Evolutionary conservation across 2,797 vertebrate species (phyloP).

Genomic region (Pyrocephalus nanus): DNA sequence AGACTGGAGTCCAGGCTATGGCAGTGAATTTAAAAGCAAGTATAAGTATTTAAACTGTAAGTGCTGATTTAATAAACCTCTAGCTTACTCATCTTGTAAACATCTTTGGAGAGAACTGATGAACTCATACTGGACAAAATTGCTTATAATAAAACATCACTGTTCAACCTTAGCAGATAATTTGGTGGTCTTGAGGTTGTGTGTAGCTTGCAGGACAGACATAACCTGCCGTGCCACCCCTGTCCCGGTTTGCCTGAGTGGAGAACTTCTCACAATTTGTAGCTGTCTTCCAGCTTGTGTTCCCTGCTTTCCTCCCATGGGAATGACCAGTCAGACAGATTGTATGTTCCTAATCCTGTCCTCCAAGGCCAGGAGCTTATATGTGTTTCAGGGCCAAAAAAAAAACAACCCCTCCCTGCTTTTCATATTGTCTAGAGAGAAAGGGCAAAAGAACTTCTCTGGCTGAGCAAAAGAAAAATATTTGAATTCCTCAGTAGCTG

Average conservation of each 20-base stretch:
- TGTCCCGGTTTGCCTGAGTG: background rate
- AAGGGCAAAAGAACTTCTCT: background rate
- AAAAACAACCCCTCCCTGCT: accelerated
- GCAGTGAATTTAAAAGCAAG: background rate
- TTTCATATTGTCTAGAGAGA: background rate
- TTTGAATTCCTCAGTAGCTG: background rate
- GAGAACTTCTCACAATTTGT: background rate
- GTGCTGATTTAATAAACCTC: background rate
- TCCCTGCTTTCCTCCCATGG: background rate
- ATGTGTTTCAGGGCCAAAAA: background rate
- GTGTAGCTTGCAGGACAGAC: background rate
- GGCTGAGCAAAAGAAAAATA: background rate
- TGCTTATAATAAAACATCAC: background rate
- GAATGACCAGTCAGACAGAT: background rate
- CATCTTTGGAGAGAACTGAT: background rate
- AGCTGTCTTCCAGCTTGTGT: background rate
- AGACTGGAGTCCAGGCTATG: background rate
- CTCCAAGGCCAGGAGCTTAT: background rate
- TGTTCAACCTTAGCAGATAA: background rate
- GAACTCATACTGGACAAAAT: background rate
- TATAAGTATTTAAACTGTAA: background rate
- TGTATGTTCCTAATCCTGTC: background rate
- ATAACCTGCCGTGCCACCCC: background rate
- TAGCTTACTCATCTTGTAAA: background rate
- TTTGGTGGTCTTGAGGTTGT: background rate